Evolutionary conservation across 1,140 invertebrate genomes (phyloP).

Genomic region (Microplitis demolitor): DNA sequence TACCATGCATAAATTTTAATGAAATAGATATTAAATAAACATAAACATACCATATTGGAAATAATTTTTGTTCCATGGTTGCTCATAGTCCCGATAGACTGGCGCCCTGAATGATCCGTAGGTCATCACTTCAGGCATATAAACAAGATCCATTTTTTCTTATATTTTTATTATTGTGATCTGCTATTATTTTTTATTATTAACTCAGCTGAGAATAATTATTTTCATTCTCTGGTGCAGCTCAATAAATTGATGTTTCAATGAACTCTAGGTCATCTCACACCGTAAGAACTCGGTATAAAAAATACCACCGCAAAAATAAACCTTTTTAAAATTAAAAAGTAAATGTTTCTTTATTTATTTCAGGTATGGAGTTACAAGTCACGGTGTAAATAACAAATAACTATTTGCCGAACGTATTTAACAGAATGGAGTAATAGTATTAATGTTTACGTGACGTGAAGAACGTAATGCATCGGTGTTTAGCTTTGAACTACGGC

Average conservation of each 20-base stretch:
- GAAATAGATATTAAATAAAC: not conserved
- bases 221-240: no score
- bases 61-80: conserved; percentile 55
- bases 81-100: conserved; percentile 62
- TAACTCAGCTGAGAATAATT: not conserved
- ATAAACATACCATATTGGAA: conserved; percentile 45
- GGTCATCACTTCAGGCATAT: conserved; percentile 54
- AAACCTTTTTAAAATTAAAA: not conserved
- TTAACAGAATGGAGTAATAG: not conserved
- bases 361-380: no score
- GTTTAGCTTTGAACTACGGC: conserved; percentile 39
- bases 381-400: no score
- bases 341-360: not conserved
- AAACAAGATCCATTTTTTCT: conserved; percentile 53
- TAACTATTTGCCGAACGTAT: not conserved
- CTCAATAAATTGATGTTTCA: no score
- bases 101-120: conserved; percentile 57
- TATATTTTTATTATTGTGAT: not conserved
- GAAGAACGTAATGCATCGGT: conserved; percentile 16
- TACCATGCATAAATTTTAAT: not conserved
- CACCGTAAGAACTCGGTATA: no score
- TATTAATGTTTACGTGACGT: no score
- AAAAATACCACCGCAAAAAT: no score
- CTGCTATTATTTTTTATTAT: not conserved
- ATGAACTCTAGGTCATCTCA: not conserved